Evolutionary conservation across 1,140 invertebrate genomes (phyloP).

Genomic region (Thrips palmi): DNA sequence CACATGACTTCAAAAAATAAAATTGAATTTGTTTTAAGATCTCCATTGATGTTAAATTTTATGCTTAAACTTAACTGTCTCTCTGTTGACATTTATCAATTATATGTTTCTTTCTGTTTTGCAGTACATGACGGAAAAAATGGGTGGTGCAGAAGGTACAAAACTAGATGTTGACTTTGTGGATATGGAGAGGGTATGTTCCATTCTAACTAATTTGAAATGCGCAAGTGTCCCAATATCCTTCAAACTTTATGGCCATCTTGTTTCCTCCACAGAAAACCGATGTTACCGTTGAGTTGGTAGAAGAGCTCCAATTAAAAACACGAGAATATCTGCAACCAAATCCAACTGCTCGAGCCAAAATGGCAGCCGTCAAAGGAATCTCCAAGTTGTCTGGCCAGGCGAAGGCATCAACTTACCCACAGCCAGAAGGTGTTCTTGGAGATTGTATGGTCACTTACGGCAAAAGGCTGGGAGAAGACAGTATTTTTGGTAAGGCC

Average conservation of each 20-base stretch:
- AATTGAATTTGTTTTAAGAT: too few species aligned
- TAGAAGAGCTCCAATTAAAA: conserved; percentile 87
- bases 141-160: conserved; percentile 97
- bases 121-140: conserved; percentile 99
- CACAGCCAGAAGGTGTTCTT: conserved; percentile 92
- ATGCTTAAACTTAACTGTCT: too few species aligned
- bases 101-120: conserved; percentile 32
- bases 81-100: too few species aligned
- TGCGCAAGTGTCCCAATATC: neutral
- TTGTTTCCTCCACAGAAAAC: conserved; percentile 57
- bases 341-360: conserved; percentile 87
- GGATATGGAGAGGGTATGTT: conserved; percentile 96
- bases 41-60: too few species aligned
- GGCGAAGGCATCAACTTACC: conserved; percentile 83
- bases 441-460: conserved; percentile 94
- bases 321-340: conserved; percentile 99
- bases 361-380: conserved; percentile 87
- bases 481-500: conserved; percentile 71
- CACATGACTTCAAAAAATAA: too few species aligned
- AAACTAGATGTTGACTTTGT: conserved; percentile 96
- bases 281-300: conserved; percentile 85
- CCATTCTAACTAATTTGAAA: neutral
- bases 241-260: neutral
- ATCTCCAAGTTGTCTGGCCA: conserved; percentile 76
- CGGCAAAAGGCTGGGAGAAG: conserved; percentile 89